A percentile compares a stretch with the other conserved stretches of the same genome.
phyloP scores from a whole-genome alignment of 2,797 vertebrate genomes.

The Enteromius viviparus region DNA sequence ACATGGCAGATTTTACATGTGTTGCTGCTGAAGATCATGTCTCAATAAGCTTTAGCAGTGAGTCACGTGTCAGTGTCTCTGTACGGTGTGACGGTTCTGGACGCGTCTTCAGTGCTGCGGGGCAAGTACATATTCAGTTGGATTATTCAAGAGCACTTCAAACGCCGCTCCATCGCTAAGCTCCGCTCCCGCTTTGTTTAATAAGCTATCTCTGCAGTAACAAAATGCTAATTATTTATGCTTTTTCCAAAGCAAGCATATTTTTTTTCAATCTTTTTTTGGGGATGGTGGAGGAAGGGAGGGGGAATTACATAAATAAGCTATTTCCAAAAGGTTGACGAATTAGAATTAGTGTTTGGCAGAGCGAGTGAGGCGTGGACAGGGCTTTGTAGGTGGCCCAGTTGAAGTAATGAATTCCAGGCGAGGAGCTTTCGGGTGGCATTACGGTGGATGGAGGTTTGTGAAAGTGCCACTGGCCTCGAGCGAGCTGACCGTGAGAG shows the following conservation, averaged over 20 bases:
- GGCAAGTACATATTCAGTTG: slow-evolving; percentile 52
- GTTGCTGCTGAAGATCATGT: slow-evolving; percentile 30
- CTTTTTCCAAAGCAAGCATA: slow-evolving; percentile 54
- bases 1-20: slow-evolving; percentile 23
- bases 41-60: slow-evolving; percentile 41
- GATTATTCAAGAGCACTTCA: slow-evolving; percentile 56
- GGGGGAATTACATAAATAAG: slow-evolving; percentile 48
- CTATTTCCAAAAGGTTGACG: slow-evolving; percentile 51
- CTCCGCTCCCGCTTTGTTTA: slow-evolving; percentile 53
- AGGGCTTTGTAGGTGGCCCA: slow-evolving; percentile 51
- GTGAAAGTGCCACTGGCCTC: background rate
- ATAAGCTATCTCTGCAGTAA: slow-evolving; percentile 49
- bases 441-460: slow-evolving; percentile 46
- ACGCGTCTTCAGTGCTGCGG: slow-evolving; percentile 41
- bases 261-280: slow-evolving; percentile 13
- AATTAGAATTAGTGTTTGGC: slow-evolving; percentile 53
- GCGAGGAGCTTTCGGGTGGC: slow-evolving; percentile 48
- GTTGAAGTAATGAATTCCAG: slow-evolving; percentile 52
- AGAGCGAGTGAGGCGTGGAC: slow-evolving; percentile 38
- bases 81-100: slow-evolving; percentile 35
- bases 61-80: slow-evolving; percentile 39
- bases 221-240: slow-evolving; percentile 60
- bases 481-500: slow-evolving; percentile 35
- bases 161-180: slow-evolving; percentile 46
- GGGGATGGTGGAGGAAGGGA: background rate